Evolutionary conservation across 2,113 vertebrate species (phyloP).

Genomic region (Urocolius indicus): DNA sequence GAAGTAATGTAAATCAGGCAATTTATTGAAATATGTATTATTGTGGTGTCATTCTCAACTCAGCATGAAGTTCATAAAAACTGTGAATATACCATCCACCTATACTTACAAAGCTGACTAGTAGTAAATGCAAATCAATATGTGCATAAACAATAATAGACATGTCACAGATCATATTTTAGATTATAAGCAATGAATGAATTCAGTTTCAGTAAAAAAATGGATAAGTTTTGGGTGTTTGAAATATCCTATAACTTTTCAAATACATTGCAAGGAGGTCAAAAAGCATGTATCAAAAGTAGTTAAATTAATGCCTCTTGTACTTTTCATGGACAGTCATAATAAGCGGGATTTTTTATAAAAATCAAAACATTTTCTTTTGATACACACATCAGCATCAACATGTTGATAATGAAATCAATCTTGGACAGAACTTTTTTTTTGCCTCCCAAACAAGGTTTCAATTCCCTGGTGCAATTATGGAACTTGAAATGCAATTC

Average conservation of each 20-base stretch:
- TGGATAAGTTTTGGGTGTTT: slow-evolving; percentile 7
- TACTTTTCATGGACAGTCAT: background rate
- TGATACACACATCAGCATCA: background rate
- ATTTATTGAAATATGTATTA: background rate
- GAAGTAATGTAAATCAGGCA: background rate
- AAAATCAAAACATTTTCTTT: slow-evolving; percentile 22
- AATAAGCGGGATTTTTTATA: slow-evolving; percentile 5
- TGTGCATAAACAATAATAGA: background rate
- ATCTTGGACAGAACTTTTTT: slow-evolving; percentile 6
- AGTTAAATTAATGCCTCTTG: background rate
- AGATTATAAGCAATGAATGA: slow-evolving; percentile 27
- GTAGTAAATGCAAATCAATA: background rate
- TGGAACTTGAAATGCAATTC: slow-evolving; percentile 70
- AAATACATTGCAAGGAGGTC: background rate
- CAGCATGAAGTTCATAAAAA: background rate
- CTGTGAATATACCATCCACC: background rate
- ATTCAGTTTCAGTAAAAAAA: slow-evolving; percentile 20
- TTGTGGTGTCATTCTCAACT: background rate
- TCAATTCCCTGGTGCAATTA: slow-evolving; percentile 72
- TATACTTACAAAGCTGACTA: background rate
- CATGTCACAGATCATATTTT: background rate
- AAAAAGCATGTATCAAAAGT: background rate
- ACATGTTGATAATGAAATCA: slow-evolving; percentile 52
- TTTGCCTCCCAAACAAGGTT: slow-evolving; percentile 6
- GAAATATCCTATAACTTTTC: slow-evolving; percentile 5